These are phyloP conservation scores for Philereme transversata DNA, from an alignment of 2,888 invertebrate genomes.

Conservation along the genomic window DNA sequence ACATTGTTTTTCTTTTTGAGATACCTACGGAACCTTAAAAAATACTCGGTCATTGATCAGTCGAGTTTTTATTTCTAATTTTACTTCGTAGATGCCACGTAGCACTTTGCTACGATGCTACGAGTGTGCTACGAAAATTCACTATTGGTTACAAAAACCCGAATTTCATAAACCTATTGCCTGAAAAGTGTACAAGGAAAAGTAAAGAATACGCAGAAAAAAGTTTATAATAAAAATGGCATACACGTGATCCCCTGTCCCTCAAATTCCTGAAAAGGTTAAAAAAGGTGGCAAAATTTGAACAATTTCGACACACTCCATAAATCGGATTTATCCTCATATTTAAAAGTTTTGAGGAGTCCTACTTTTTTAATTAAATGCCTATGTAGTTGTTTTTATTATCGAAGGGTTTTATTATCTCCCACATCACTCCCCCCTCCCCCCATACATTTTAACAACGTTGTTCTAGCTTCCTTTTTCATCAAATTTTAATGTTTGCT, in stretches of 20 bases:
- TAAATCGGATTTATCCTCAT: background rate
- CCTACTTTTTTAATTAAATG: no score
- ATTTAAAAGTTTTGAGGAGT: no score
- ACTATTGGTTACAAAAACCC: background rate
- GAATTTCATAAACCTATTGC: background rate
- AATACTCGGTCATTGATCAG: no score
- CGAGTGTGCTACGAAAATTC: background rate
- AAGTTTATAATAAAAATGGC: background rate
- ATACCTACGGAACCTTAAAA: no score
- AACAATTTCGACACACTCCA: constrained; percentile 5
- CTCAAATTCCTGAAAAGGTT: background rate
- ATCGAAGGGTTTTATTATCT: no score
- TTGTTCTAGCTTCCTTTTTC: no score
- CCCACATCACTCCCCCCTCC: no score
- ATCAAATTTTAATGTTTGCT: no score
- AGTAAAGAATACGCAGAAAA: background rate
- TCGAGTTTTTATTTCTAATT: background rate
- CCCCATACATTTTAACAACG: no score
- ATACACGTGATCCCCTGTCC: background rate
- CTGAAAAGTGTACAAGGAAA: background rate
- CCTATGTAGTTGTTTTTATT: no score
- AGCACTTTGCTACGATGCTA: background rate
- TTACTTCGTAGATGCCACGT: background rate
- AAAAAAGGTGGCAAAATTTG: constrained; percentile 3
- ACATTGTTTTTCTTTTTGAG: no score